Evolutionary conservation across 2,888 invertebrate genomes (phyloP).

Genomic region (Caenorhabditis japonica): DNA sequence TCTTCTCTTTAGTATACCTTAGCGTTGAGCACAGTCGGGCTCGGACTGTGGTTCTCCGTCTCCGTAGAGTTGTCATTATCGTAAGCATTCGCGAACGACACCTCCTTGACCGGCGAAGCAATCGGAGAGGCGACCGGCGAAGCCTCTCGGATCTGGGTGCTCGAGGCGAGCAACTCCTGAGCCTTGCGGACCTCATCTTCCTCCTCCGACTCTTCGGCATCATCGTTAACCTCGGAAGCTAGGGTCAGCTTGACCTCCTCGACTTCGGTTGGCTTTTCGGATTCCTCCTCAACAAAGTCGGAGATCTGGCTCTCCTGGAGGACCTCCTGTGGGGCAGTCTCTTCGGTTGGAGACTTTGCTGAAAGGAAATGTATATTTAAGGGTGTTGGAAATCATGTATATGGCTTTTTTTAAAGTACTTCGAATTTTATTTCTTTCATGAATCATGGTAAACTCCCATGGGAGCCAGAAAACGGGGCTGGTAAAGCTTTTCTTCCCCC

Average conservation of each 20-base stretch:
- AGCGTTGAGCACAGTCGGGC: slow-evolving; percentile 48
- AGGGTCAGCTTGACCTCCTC: slow-evolving; percentile 32
- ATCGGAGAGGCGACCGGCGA: slow-evolving; percentile 29
- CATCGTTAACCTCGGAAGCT: slow-evolving; percentile 18
- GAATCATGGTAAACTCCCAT: no score
- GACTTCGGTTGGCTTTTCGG: slow-evolving; percentile 16
- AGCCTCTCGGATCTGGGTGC: slow-evolving; percentile 41
- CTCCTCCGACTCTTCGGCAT: slow-evolving; percentile 15
- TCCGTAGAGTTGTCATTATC: slow-evolving; percentile 33
- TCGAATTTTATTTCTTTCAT: no score
- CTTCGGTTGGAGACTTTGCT: slow-evolving; percentile 34
- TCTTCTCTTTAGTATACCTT: slow-evolving; percentile 14
- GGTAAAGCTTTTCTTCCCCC: no score
- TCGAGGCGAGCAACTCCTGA: slow-evolving; percentile 42
- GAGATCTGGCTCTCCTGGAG: slow-evolving; percentile 61
- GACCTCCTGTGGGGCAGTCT: slow-evolving; percentile 31
- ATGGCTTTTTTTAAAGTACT: no score
- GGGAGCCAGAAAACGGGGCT: no score
- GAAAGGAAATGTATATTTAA: no score
- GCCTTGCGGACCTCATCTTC: slow-evolving; percentile 43
- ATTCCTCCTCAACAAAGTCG: slow-evolving; percentile 49
- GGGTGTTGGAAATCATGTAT: no score
- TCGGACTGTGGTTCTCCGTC: slow-evolving; percentile 51
- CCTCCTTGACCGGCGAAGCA: slow-evolving; percentile 16
- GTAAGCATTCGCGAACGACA: slow-evolving; percentile 8